Evolutionary conservation across 2,113 vertebrate genomes (phyloP), one percentile per base, ranked within the genome.

Genomic region (Eulacestoma nigropectus): DNA sequence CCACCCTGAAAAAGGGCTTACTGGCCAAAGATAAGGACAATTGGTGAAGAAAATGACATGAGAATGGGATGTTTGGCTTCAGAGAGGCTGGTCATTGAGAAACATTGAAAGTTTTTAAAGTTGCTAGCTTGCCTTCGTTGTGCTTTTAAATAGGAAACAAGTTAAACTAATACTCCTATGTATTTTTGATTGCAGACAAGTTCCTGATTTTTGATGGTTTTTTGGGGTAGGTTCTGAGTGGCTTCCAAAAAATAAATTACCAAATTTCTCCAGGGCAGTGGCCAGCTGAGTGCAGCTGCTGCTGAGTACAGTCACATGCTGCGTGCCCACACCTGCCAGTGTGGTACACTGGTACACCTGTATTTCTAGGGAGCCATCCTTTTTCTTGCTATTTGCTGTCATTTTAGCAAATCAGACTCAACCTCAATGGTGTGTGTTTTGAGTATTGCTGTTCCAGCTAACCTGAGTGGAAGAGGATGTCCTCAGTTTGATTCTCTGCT

Each of bases 381-480:
- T 87, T 77, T 59, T 67, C 64, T 87, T 87, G 47, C 16, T 39
- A n/a, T 57, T 81, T 0, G 1, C 25, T 87, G 73, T 47, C 52
- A 30, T 84, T 92, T 67, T 86, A 60, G 16, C 8, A 6, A 81
- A 79, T 72, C 41, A 44, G 47, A 74, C 37, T 80, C 25, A 68
- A 15, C 29, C 35, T 82, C 41, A 76, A 4, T 3, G 14, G 46
- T 1, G 0, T 37, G 8, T 52, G 22, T 64, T 72, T 92, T 89
- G 93, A 59, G 56, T 94, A 44, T 69, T 94, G 75, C 35, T 69
- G 13, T 93, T 91, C n/a, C 74, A 65, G 25, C 32, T 80, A 77
- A 83, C 65, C 50, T 68, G 55, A 60, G 35, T 87, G 56, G 79
- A 88, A 93, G 60, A 92, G 86, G 67, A 64, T 89, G 75, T 92